phyloP scores from a whole-genome alignment of 2,797 vertebrate species.

The Octomys mimax region DNA sequence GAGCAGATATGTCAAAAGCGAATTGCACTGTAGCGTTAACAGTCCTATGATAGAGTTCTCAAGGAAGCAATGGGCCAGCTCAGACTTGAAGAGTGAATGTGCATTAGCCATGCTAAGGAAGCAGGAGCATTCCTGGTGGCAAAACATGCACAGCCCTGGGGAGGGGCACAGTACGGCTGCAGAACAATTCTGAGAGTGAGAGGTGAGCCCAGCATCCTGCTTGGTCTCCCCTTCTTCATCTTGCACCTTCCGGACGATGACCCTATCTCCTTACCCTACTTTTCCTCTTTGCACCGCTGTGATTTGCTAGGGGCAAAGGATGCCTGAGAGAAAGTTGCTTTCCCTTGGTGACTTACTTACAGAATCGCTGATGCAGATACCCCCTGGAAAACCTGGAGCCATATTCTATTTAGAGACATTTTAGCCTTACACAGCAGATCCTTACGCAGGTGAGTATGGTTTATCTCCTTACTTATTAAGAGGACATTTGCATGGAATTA shows the following conservation, averaged over 20 bases:
- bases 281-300: slow-evolving; percentile 60
- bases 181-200: neutral
- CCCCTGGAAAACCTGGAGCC: slow-evolving; percentile 74
- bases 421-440: slow-evolving; percentile 79
- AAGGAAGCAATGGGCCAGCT: neutral
- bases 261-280: slow-evolving; percentile 43
- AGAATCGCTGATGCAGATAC: slow-evolving; percentile 77
- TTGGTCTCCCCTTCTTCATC: neutral
- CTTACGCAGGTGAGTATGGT: neutral
- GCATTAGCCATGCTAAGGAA: neutral
- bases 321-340: slow-evolving; percentile 55
- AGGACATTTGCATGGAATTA: slow-evolving; percentile 62
- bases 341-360: slow-evolving; percentile 70
- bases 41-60: too few species aligned
- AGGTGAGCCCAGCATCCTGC: neutral
- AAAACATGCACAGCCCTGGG: neutral
- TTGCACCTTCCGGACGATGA: neutral
- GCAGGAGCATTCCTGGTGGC: neutral
- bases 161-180: neutral
- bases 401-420: slow-evolving; percentile 80
- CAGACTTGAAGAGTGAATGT: neutral
- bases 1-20: neutral
- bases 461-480: slow-evolving; percentile 60
- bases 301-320: slow-evolving; percentile 68
- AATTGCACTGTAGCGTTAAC: neutral